Evolutionary conservation across 2,797 vertebrate species (phyloP).

Genomic region (Diceros bicornis): DNA sequence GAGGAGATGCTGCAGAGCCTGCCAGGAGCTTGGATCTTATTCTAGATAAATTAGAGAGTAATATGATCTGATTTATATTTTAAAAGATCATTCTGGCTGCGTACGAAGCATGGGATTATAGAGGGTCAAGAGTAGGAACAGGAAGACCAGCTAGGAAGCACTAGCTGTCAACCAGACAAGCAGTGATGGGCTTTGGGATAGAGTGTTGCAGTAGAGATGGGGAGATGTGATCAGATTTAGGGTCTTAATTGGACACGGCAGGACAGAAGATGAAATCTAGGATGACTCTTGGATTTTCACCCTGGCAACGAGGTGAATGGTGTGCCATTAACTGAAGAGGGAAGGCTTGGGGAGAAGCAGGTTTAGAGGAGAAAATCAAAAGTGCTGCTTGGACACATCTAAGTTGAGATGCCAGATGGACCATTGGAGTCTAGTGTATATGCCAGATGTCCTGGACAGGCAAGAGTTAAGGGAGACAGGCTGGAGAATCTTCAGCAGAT

Average conservation of each 20-base stretch:
- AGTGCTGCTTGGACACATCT: background rate
- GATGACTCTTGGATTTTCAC: background rate
- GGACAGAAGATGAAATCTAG: background rate
- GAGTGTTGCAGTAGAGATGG: background rate
- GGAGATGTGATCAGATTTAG: background rate
- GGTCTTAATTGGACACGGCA: background rate
- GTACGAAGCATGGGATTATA: background rate
- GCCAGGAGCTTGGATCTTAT: background rate
- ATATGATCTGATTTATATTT: background rate
- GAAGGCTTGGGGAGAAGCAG: background rate
- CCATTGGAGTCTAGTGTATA: accelerated
- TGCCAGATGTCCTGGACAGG: background rate
- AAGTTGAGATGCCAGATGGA: background rate
- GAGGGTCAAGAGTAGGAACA: background rate
- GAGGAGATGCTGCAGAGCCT: background rate
- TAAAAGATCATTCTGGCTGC: background rate
- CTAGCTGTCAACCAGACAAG: background rate
- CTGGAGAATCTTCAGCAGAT: accelerated
- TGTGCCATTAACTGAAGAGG: background rate
- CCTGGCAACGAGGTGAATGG: background rate
- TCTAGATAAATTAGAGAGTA: background rate
- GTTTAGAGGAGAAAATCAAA: too few species aligned
- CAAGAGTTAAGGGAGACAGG: background rate
- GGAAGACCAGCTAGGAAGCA: background rate
- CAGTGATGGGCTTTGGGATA: background rate